Conservation (phyloP, 1,140 invertebrate species). For the Stratiolaelaps scimitus region DNA sequence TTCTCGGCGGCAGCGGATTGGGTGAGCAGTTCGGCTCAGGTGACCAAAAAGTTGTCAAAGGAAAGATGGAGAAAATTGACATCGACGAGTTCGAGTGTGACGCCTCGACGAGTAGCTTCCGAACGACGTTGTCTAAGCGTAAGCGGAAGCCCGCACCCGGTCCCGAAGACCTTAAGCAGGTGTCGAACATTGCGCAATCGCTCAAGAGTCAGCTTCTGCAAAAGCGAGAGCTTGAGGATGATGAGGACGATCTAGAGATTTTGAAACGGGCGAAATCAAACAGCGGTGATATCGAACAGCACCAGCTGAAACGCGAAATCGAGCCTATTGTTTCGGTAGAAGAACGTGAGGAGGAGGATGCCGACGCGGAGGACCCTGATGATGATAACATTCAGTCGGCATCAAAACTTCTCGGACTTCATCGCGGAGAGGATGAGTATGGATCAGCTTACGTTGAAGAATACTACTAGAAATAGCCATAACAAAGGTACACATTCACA, state of each 20-base stretch:
- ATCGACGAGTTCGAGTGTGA: slow-evolving; percentile 19
- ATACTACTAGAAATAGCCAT: neutral
- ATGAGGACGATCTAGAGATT: slow-evolving; percentile 16
- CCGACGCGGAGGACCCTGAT: slow-evolving; percentile 29
- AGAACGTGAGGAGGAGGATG: slow-evolving; percentile 30
- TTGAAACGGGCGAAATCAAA: neutral
- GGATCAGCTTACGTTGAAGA: neutral
- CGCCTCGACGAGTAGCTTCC: slow-evolving; percentile 11
- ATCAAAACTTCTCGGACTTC: neutral
- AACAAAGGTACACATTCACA: too few species aligned
- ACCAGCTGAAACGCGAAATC: neutral
- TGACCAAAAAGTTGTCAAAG: neutral
- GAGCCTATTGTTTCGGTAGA: neutral
- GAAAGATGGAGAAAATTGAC: slow-evolving; percentile 20
- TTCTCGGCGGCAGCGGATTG: slow-evolving; percentile 14
- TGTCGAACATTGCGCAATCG: slow-evolving; percentile 14
- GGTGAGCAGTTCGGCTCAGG: neutral
- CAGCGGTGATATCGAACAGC: too few species aligned
- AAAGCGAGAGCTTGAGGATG: slow-evolving; percentile 11
- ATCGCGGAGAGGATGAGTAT: slow-evolving; percentile 17
- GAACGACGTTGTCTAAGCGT: slow-evolving; percentile 26
- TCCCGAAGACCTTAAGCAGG: slow-evolving; percentile 3
- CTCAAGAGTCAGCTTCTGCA: slow-evolving; percentile 24
- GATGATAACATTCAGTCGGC: slow-evolving; percentile 5
- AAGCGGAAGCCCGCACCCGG: slow-evolving; percentile 5